These are phyloP conservation scores for Bos taurus DNA, from an alignment of 2,113 vertebrate species.

Conservation along the genomic window DNA sequence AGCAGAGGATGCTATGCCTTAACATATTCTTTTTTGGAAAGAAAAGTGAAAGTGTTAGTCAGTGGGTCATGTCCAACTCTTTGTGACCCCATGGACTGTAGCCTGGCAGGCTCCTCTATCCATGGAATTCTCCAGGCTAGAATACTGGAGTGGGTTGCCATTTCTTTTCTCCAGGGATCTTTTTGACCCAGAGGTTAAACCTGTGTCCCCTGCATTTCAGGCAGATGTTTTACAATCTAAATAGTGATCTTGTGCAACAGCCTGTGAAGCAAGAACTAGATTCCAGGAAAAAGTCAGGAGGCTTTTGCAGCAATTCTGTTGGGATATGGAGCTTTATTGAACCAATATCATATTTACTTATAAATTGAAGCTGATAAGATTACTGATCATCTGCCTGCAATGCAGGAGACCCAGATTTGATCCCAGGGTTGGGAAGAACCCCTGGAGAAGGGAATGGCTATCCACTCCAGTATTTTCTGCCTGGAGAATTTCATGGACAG, in stretches of 20 bases:
- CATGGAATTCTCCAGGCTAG: neutral
- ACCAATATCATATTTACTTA: neutral
- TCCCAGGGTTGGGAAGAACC: neutral
- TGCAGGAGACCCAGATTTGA: neutral
- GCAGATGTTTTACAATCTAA: neutral
- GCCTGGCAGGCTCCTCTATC: fast-evolving
- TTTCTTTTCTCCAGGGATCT: neutral
- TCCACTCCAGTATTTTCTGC: neutral
- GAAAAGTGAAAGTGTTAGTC: neutral
- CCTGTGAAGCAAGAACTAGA: neutral
- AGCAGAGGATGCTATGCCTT: neutral
- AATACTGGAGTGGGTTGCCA: neutral
- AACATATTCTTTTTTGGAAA: neutral
- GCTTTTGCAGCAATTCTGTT: neutral
- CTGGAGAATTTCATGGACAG: neutral
- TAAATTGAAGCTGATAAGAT: neutral
- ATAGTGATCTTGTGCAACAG: neutral
- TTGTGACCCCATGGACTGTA: neutral
- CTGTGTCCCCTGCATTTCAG: neutral
- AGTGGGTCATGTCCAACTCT: neutral
- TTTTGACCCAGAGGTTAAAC: neutral
- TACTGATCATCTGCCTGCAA: neutral
- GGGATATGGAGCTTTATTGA: neutral
- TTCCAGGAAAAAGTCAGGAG: neutral
- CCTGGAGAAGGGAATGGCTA: neutral